Evolutionary conservation across 2,888 invertebrate genomes (phyloP).

Genomic region (Eristalis arbustorum): DNA sequence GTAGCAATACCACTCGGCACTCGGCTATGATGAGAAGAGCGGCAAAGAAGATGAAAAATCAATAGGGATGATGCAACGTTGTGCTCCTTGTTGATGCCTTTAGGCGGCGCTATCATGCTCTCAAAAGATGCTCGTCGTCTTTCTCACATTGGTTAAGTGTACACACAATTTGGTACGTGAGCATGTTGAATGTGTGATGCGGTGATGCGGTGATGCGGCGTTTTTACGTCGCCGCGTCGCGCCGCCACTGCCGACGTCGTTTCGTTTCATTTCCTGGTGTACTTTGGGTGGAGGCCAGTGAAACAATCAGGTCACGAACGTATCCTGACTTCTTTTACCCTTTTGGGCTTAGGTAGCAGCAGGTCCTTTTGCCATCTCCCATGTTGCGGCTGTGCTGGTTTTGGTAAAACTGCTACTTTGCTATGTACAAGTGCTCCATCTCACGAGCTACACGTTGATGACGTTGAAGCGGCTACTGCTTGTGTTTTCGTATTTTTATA

Average conservation of each 20-base stretch:
- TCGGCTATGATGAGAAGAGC: neutral
- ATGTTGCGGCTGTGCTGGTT: slow-evolving; percentile 8
- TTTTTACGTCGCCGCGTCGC: slow-evolving; percentile 39
- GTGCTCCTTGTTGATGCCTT: slow-evolving; percentile 53
- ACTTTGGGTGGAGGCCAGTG: slow-evolving; percentile 20
- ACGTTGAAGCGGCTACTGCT: slow-evolving; percentile 53
- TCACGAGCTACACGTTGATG: slow-evolving; percentile 12
- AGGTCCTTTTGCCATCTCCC: neutral
- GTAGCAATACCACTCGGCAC: slow-evolving; percentile 1
- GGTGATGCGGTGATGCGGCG: slow-evolving; percentile 49
- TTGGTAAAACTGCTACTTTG: neutral
- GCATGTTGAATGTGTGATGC: slow-evolving; percentile 52
- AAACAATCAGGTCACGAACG: slow-evolving; percentile 62
- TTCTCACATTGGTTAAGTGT: slow-evolving; percentile 42
- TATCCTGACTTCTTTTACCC: slow-evolving; percentile 54
- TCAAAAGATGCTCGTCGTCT: slow-evolving; percentile 48
- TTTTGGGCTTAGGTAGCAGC: slow-evolving; percentile 46
- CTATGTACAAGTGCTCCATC: neutral
- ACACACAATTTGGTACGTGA: slow-evolving; percentile 61
- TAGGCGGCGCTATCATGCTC: slow-evolving; percentile 36
- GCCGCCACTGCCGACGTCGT: slow-evolving; percentile 14
- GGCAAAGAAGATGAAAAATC: slow-evolving; percentile 6
- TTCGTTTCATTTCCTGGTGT: slow-evolving; percentile 40
- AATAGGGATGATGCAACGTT: slow-evolving; percentile 54
- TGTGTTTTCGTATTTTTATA: neutral